Evolutionary conservation across 2,888 invertebrate genomes (phyloP).

Genomic region (Pseudeuparius sepicola): DNA sequence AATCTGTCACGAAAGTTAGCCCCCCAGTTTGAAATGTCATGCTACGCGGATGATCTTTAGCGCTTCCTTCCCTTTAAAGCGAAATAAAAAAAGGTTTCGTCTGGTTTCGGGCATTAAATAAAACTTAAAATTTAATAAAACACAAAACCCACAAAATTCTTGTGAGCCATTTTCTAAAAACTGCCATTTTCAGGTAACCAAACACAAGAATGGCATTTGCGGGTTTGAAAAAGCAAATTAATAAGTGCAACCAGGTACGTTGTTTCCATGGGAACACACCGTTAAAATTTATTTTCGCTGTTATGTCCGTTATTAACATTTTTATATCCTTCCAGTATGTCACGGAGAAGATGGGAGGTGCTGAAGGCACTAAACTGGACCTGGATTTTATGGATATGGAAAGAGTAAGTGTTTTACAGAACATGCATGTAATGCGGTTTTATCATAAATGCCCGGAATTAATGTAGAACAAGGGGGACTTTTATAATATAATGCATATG

Average conservation of each 20-base stretch:
- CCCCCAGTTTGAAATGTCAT: too few relatives aligned
- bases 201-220: slow-evolving; percentile 84
- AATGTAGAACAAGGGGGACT: too few relatives aligned
- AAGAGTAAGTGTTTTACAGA: slow-evolving; percentile 65
- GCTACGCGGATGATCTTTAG: too few relatives aligned
- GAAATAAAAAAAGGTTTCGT: slow-evolving; percentile 7
- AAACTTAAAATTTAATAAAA: slow-evolving; percentile 4
- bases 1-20: too few relatives aligned
- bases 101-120: slow-evolving; percentile 14
- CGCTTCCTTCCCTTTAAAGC: too few relatives aligned
- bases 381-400: slow-evolving; percentile 99
- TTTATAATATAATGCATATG: too few relatives aligned
- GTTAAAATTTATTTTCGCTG: slow-evolving; percentile 4
- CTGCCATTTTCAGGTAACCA: too few relatives aligned
- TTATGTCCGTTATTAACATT: slow-evolving; percentile 4
- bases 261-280: slow-evolving; percentile 5
- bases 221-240: slow-evolving; percentile 97
- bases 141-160: too few relatives aligned
- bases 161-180: too few relatives aligned
- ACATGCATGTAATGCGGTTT: too few relatives aligned
- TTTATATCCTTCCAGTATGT: slow-evolving; percentile 71
- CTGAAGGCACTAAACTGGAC: slow-evolving; percentile 98
- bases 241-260: slow-evolving; percentile 97
- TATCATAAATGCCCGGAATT: too few relatives aligned
- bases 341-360: slow-evolving; percentile 99